Conservation (phyloP, 2,797 vertebrate genomes). For the Microtus californicus region DNA sequence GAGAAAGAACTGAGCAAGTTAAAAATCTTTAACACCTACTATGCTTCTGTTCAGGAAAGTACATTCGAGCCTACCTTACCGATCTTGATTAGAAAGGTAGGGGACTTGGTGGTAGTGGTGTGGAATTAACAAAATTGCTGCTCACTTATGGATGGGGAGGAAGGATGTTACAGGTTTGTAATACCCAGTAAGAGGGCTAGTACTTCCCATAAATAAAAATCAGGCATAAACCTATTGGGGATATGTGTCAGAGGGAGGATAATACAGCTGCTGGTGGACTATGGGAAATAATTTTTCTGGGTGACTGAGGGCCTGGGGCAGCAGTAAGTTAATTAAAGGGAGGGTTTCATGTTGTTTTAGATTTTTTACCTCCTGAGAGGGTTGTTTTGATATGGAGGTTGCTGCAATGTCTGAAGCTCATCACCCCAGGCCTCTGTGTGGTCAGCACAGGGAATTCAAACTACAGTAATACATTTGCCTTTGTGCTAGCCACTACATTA, state of each 20-base stretch:
- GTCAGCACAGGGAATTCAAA: not conserved
- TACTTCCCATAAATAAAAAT: not conserved
- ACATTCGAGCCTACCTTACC: not conserved
- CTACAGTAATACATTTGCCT: not conserved
- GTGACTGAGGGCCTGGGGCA: not conserved
- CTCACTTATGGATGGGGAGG: not conserved
- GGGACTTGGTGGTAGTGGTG: not conserved
- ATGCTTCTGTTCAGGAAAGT: slow-evolving; percentile 2
- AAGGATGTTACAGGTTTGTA: not conserved
- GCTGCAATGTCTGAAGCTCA: not conserved
- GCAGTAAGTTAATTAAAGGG: not conserved
- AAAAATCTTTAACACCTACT: slow-evolving; percentile 1
- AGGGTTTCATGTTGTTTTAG: not conserved
- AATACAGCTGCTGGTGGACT: not conserved
- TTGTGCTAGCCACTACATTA: not conserved
- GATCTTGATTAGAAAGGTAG: not conserved
- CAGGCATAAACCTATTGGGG: not conserved
- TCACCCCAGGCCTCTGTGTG: not conserved
- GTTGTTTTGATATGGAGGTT: not conserved
- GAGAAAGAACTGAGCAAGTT: slow-evolving; percentile 30
- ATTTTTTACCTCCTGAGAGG: not conserved
- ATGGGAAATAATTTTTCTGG: not conserved
- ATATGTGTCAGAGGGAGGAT: not conserved
- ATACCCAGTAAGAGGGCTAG: not conserved
- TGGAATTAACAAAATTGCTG: not conserved